Evolutionary conservation across 2,888 invertebrate species (phyloP).

Genomic region (Stomorhina lunata): DNA sequence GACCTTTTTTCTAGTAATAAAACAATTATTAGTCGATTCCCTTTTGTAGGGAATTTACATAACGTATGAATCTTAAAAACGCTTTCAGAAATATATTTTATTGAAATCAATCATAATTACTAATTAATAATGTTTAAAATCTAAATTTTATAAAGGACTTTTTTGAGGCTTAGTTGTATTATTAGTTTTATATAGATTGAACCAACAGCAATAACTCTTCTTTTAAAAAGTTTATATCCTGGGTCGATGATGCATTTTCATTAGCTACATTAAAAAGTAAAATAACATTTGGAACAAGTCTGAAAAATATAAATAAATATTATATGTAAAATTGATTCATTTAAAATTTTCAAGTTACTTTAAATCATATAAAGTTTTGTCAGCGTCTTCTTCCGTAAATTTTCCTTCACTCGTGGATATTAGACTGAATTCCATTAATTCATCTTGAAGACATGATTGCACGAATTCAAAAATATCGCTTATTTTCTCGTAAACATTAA

Average conservation of each 20-base stretch:
- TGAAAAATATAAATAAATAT: too few relatives aligned
- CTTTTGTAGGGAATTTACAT: too few relatives aligned
- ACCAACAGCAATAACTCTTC: background rate
- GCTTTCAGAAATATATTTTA: too few relatives aligned
- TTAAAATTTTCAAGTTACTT: conserved; percentile 70
- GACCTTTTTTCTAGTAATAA: too few relatives aligned
- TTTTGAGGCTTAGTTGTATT: too few relatives aligned
- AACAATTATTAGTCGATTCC: too few relatives aligned
- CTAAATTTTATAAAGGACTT: too few relatives aligned
- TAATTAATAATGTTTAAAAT: too few relatives aligned
- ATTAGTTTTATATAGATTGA: conserved; percentile 16
- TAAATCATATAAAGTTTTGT: conserved; percentile 87
- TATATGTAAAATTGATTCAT: background rate
- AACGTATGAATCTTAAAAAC: too few relatives aligned
- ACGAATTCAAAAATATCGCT: conserved; percentile 89
- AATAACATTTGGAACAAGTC: conserved; percentile 1
- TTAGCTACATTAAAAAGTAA: background rate
- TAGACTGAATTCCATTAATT: conserved; percentile 86
- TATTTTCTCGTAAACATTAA: conserved; percentile 90
- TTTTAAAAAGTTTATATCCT: background rate
- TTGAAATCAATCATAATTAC: too few relatives aligned
- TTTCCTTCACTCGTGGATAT: conserved; percentile 84
- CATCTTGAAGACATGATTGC: conserved; percentile 86
- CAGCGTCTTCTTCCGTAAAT: conserved; percentile 84
- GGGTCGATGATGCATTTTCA: background rate